Base-by-base conservation (phyloP, 2,888 invertebrate genomes). In the Scrobipalpa atriplicella region DNA sequence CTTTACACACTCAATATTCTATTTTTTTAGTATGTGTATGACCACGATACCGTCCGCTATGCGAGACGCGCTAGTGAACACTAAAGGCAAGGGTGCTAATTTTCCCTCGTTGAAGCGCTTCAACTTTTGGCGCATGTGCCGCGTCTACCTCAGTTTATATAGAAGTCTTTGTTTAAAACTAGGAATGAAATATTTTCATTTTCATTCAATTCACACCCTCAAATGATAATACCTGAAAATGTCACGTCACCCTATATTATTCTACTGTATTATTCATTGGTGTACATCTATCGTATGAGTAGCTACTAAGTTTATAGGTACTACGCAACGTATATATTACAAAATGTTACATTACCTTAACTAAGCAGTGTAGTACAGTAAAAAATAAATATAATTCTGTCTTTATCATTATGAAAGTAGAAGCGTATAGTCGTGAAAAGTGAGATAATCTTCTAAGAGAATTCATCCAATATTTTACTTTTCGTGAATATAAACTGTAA, bases 221-320 rank as follows among this genome's bases (percentile, higher is more conserved):
- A 58, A 56, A 56, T 13, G 11, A 5, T n/a, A n/a, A 6, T 10
- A 11, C 21, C 11, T 13, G 13, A 58, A 38, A 58, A 38, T 38
- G 38, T 58, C 36, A 58, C n/a, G 38, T 58, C 36, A 58, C n/a
- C 1, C 58, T 29, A 29, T 56, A 19, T 29, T 10, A 58, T 36
- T 58, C 36, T 58, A 58, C 72, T 70, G 73, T 76, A 82, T 77
- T 82, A 85, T 80, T 90, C 88, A 90, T 91, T 90, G 90, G 89
- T 90, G 84, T 80, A 77, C 76, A 74, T 72, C 70, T 78, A 77
- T 66, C 66, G 68, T 75, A 75, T 69, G 61, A 64, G 64, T 69
- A 68, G 62, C 68, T 67, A 67, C 56, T 69, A 66, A 41, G 66
- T 68, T 64, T 51, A 67, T 66, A 58, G 65, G 64, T 66, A 71